Conservation (phyloP, 2,113 vertebrate genomes). For the Trochalopteron elliotii region DNA sequence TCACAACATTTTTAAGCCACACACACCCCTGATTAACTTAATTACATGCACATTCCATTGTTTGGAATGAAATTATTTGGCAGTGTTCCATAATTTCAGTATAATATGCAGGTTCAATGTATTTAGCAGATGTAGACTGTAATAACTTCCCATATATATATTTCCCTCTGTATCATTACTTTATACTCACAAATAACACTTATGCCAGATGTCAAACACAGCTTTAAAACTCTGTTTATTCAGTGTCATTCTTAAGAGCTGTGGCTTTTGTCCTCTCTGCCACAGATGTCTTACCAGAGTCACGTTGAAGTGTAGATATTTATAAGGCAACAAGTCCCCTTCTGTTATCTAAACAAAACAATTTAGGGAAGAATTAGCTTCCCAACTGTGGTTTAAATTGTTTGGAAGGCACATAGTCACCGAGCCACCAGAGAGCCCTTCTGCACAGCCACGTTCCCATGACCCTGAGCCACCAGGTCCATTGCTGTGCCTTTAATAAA, state of each 20-base stretch:
- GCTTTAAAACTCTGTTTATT: background rate
- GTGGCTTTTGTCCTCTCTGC: background rate
- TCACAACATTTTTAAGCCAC: background rate
- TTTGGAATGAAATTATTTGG: background rate
- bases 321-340: background rate
- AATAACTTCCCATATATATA: background rate
- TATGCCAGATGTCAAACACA: background rate
- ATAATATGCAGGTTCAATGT: background rate
- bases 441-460: slow-evolving; percentile 14
- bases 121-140: background rate
- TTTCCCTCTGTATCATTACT: background rate
- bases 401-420: background rate
- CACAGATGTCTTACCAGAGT: background rate
- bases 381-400: background rate
- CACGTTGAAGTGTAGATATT: background rate
- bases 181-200: background rate
- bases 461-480: background rate
- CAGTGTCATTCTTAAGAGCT: background rate
- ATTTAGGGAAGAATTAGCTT: background rate
- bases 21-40: background rate
- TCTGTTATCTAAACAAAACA: background rate
- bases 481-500: background rate
- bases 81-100: background rate
- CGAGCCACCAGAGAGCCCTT: background rate
- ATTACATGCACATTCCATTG: background rate